These are phyloP conservation scores for Drosophila mulleri DNA, from an alignment of 2,888 invertebrate species.

Conservation along the genomic window DNA sequence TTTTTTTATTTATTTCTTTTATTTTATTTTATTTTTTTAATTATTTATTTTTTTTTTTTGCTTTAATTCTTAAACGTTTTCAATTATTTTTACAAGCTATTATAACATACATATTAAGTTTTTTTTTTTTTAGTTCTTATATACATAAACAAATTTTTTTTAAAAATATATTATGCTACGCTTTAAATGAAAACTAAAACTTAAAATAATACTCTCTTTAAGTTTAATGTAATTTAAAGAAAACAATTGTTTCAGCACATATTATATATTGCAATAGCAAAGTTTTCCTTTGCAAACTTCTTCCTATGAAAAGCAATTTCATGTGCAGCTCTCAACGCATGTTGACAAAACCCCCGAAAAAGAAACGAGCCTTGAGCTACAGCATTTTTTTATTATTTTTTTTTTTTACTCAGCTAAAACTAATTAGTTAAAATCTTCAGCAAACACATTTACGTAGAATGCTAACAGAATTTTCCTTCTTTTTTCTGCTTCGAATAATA, in stretches of 20 bases:
- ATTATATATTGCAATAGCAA: not conserved
- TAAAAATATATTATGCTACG: no score
- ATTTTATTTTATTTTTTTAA: no score
- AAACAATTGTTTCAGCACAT: not conserved
- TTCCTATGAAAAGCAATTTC: not conserved
- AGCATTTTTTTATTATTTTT: not conserved
- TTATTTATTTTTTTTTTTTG: no score
- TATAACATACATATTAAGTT: no score
- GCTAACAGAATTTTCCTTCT: constrained; percentile 12
- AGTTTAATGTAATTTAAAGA: not conserved
- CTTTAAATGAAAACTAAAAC: no score
- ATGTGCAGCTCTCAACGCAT: constrained; percentile 9
- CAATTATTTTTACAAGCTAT: no score
- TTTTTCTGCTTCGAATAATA: constrained; percentile 46
- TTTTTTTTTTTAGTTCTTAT: no score
- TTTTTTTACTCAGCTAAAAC: constrained; percentile 26
- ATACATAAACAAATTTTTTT: no score
- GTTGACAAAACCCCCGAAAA: constrained; percentile 9
- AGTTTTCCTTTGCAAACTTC: not conserved
- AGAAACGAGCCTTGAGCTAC: constrained; percentile 14
- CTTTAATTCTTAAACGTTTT: no score
- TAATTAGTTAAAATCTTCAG: constrained; percentile 51
- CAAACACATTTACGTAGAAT: constrained; percentile 44
- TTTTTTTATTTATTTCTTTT: no score
- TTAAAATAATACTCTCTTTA: no score